Conservation (phyloP, 1,140 invertebrate species). For the Conus ventricosus region DNA sequence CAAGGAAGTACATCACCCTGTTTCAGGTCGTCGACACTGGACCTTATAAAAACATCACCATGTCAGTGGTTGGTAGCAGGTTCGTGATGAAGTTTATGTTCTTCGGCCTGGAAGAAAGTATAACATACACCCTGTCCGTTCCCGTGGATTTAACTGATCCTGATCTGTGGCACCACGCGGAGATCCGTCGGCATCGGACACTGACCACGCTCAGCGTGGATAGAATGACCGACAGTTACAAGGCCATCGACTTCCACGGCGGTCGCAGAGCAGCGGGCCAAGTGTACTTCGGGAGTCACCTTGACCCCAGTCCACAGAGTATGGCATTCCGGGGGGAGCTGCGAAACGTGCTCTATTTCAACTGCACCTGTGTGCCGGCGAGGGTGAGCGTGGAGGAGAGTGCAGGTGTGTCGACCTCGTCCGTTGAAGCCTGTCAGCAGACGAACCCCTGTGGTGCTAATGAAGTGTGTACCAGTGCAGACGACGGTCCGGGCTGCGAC, state of each 20-base stretch:
- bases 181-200: slow-evolving; percentile 60
- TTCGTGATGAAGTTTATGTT: slow-evolving; percentile 60
- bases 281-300: slow-evolving; percentile 66
- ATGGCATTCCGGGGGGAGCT: slow-evolving; percentile 57
- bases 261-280: slow-evolving; percentile 47
- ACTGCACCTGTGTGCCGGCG: slow-evolving; percentile 64
- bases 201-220: slow-evolving; percentile 64
- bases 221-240: slow-evolving; percentile 55
- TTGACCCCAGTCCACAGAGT: slow-evolving; percentile 24
- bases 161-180: slow-evolving; percentile 62
- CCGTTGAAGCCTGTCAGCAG: slow-evolving; percentile 60
- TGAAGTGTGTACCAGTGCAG: slow-evolving; percentile 57
- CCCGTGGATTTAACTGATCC: slow-evolving; percentile 38
- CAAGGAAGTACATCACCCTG: slow-evolving; percentile 38
- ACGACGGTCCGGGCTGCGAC: slow-evolving; percentile 49
- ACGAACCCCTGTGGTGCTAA: slow-evolving; percentile 56
- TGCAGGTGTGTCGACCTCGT: slow-evolving; percentile 28
- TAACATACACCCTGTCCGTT: slow-evolving; percentile 39
- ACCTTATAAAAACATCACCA: slow-evolving; percentile 57
- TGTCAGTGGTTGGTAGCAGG: slow-evolving; percentile 44
- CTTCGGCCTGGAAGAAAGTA: slow-evolving; percentile 57
- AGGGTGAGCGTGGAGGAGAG: slow-evolving; percentile 56
- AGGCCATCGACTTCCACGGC: slow-evolving; percentile 56
- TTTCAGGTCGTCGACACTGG: slow-evolving; percentile 70
- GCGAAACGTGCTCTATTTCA: slow-evolving; percentile 67